phyloP scores from a whole-genome alignment of 2,888 invertebrate genomes.

The Amiota communis region DNA sequence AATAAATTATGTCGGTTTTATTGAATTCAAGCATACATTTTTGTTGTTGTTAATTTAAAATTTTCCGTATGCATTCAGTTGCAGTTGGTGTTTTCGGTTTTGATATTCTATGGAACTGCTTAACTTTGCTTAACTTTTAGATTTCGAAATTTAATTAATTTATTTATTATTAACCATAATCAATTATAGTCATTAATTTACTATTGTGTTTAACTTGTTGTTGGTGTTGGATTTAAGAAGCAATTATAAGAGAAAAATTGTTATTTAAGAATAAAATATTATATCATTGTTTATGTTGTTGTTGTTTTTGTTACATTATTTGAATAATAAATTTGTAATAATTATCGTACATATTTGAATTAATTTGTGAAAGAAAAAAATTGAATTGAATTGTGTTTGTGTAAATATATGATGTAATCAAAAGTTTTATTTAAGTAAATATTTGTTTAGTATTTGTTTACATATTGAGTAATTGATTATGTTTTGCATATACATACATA shows the following conservation, averaged over 20 bases:
- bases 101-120: no score
- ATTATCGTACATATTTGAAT: slow-evolving; percentile 12
- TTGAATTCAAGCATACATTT: slow-evolving; percentile 70
- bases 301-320: slow-evolving; percentile 20
- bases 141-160: no score
- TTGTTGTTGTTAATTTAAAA: not conserved
- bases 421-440: slow-evolving; percentile 21
- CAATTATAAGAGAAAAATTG: slow-evolving; percentile 50
- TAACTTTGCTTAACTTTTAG: no score
- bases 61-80: no score
- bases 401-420: not conserved
- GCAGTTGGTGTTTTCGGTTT: slow-evolving; percentile 29
- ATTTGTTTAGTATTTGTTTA: not conserved
- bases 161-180: slow-evolving; percentile 1
- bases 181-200: slow-evolving; percentile 6
- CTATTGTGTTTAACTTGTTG: slow-evolving; percentile 7
- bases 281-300: slow-evolving; percentile 27
- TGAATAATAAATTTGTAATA: slow-evolving; percentile 33
- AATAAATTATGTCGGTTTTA: slow-evolving; percentile 59
- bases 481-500: slow-evolving; percentile 11
- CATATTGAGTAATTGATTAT: slow-evolving; percentile 5
- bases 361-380: slow-evolving; percentile 19
- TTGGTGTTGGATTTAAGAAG: slow-evolving; percentile 24
- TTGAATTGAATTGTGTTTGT: slow-evolving; percentile 5
- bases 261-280: slow-evolving; percentile 42